A percentile compares a stretch with the other conserved stretches of the same genome.
These are phyloP conservation scores for Ips nitidus DNA, from an alignment of 1,140 invertebrate genomes.

Conservation along the genomic window DNA sequence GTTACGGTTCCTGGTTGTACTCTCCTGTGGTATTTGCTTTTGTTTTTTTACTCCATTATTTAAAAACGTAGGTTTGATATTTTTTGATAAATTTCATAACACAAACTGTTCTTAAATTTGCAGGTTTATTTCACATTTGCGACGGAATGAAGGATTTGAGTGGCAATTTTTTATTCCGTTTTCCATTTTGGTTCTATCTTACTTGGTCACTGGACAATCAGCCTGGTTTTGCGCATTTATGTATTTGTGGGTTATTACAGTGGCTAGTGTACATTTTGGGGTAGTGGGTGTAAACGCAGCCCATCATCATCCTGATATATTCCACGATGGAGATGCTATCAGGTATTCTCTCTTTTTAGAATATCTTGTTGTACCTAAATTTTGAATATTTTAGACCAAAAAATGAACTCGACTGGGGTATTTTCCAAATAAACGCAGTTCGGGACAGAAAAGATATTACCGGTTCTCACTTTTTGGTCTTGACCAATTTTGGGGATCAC, in stretches of 20 bases:
- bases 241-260: slow-evolving; percentile 62
- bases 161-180: background rate
- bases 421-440: slow-evolving; percentile 74
- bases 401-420: slow-evolving; percentile 69
- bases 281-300: slow-evolving; percentile 72
- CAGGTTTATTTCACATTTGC: too few species aligned
- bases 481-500: slow-evolving; percentile 78
- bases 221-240: slow-evolving; percentile 26
- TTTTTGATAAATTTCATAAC: background rate
- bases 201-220: slow-evolving; percentile 5
- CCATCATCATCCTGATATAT: slow-evolving; percentile 82
- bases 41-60: slow-evolving; percentile 43
- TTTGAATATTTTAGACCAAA: slow-evolving; percentile 33
- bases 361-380: background rate
- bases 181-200: slow-evolving; percentile 1
- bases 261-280: slow-evolving; percentile 64
- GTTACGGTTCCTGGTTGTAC: slow-evolving; percentile 55
- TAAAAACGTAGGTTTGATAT: slow-evolving; percentile 55
- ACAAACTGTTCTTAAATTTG: background rate
- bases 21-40: slow-evolving; percentile 54
- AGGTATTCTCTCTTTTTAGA: slow-evolving; percentile 47
- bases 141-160: background rate
- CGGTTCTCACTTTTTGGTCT: slow-evolving; percentile 64
- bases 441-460: slow-evolving; percentile 72
- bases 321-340: slow-evolving; percentile 77